phyloP scores from a whole-genome alignment of 2,113 vertebrate species.

The Notothenia coriiceps region DNA sequence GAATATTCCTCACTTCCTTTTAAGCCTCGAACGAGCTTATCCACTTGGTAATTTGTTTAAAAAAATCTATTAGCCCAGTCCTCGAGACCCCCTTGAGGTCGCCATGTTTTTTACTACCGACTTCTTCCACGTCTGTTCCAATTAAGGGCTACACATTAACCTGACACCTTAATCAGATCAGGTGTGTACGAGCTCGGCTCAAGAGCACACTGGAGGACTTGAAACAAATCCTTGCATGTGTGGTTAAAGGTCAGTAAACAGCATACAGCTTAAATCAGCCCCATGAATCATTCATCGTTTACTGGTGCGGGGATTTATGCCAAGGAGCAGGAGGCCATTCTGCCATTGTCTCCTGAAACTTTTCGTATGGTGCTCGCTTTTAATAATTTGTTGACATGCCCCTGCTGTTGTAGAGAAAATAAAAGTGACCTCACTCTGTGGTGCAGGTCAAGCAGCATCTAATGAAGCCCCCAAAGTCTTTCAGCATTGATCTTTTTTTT shows the following conservation, averaged over 20 bases:
- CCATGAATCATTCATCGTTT: slow-evolving; percentile 83
- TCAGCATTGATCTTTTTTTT: slow-evolving; percentile 67
- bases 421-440: slow-evolving; percentile 70
- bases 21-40: neutral
- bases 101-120: neutral
- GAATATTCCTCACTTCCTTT: neutral
- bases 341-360: slow-evolving; percentile 68
- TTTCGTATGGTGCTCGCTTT: slow-evolving; percentile 62
- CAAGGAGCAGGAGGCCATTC: slow-evolving; percentile 64
- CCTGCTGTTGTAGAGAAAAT: slow-evolving; percentile 75
- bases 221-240: slow-evolving; percentile 25
- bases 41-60: neutral
- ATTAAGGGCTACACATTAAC: slow-evolving; percentile 5
- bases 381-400: slow-evolving; percentile 81
- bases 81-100: neutral
- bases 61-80: neutral
- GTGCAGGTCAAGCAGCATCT: slow-evolving; percentile 73
- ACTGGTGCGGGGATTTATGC: slow-evolving; percentile 62
- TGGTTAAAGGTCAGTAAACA: slow-evolving; percentile 50
- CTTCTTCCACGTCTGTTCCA: neutral
- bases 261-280: slow-evolving; percentile 43
- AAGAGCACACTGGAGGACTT: neutral
- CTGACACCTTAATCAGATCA: slow-evolving; percentile 25
- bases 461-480: slow-evolving; percentile 76
- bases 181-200: neutral